Evolutionary conservation across 2,797 vertebrate species (phyloP).

Genomic region (Esox lucius): DNA sequence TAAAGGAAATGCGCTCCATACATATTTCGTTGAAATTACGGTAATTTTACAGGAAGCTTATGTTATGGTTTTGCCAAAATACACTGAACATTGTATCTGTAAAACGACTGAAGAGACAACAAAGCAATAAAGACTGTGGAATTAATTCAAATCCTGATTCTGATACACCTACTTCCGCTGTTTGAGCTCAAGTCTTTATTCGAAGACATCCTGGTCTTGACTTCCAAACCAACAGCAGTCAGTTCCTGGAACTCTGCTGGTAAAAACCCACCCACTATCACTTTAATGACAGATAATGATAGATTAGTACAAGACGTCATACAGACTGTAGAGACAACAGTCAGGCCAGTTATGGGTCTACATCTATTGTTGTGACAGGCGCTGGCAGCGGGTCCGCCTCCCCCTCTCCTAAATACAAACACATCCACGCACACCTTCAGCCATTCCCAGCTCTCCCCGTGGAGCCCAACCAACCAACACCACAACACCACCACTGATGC

Average conservation of each 20-base stretch:
- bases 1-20: background rate
- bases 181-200: background rate
- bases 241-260: background rate
- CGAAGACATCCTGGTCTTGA: background rate
- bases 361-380: background rate
- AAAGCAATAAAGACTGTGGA: background rate
- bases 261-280: background rate
- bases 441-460: conserved; percentile 63
- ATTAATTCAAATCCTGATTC: background rate
- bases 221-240: background rate
- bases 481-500: conserved; percentile 41
- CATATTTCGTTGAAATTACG: conserved; percentile 17
- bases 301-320: background rate
- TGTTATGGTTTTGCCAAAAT: too few species aligned
- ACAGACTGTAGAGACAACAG: background rate
- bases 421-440: conserved; percentile 72
- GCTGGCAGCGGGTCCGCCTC: conserved; percentile 55
- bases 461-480: conserved; percentile 46
- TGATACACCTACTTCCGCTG: background rate
- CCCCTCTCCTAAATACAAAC: conserved; percentile 82
- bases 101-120: background rate
- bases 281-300: background rate
- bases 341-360: background rate
- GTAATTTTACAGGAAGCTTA: too few species aligned
- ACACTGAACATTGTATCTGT: background rate